Percentiles rank a stretch among this genome's conserved stretches.
Evolutionary conservation across 1,140 invertebrate genomes (phyloP).

Genomic region (Papilio xuthus): DNA sequence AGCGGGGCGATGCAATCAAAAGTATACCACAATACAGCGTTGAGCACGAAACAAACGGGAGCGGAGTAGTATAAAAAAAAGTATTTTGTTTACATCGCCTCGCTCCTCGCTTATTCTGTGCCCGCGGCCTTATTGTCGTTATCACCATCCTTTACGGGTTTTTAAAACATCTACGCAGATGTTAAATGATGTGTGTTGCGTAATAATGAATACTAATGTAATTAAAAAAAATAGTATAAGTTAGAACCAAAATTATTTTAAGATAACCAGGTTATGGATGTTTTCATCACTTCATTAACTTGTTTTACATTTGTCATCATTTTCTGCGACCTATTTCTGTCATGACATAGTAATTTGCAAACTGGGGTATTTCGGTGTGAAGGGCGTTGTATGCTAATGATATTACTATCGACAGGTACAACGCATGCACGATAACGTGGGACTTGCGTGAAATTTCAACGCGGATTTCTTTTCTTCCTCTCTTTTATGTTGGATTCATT

Average conservation of each 20-base stretch:
- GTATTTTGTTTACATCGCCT: too few species aligned
- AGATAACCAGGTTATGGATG: neutral
- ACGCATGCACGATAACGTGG: neutral
- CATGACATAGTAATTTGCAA: constrained; percentile 8
- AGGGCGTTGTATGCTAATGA: constrained; percentile 9
- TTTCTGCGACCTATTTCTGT: constrained; percentile 10
- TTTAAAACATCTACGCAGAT: constrained; percentile 1
- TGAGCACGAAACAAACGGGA: too few species aligned
- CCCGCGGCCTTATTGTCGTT: neutral
- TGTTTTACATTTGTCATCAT: constrained; percentile 1
- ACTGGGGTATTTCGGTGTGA: neutral
- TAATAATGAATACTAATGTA: neutral
- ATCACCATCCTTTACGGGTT: neutral
- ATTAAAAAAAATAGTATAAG: neutral
- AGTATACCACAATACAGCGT: too few species aligned
- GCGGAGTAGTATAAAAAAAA: too few species aligned
- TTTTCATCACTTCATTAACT: neutral
- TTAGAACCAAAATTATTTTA: neutral
- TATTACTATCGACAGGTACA: neutral
- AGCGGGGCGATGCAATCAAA: too few species aligned
- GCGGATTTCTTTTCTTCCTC: too few species aligned
- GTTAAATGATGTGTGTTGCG: neutral
- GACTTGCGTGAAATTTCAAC: neutral
- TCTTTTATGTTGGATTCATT: too few species aligned
- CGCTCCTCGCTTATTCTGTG: too few species aligned